These are phyloP conservation scores for Furcifer pardalis DNA, from an alignment of 2,797 vertebrate genomes.

Conservation along the genomic window DNA sequence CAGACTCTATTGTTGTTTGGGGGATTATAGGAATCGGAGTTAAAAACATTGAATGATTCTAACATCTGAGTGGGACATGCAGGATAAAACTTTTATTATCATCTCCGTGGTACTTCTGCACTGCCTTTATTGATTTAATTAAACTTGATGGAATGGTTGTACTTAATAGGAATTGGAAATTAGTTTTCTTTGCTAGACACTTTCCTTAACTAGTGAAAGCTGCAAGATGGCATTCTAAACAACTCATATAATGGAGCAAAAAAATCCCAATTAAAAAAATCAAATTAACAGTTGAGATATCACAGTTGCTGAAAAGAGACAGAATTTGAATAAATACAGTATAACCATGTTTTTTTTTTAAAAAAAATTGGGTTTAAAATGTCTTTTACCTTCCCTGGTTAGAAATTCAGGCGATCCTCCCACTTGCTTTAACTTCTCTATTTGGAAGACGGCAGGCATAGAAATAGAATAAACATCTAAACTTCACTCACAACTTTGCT, in stretches of 20 bases:
- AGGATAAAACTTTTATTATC: neutral
- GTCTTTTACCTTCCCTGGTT: neutral
- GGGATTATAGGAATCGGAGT: no score
- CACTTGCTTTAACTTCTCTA: no score
- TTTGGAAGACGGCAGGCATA: no score
- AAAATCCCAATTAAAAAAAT: neutral
- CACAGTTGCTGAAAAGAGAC: no score
- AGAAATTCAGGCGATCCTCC: neutral
- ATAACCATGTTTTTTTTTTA: neutral
- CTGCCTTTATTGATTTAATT: neutral
- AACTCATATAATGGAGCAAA: neutral
- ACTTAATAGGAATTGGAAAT: no score
- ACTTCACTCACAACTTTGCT: no score
- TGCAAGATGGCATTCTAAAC: neutral
- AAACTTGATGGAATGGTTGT: no score
- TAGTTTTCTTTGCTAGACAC: neutral
- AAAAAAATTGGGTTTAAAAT: neutral
- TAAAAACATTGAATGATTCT: no score
- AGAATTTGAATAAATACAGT: neutral
- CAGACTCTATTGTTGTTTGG: no score
- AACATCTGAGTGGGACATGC: neutral
- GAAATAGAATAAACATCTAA: no score
- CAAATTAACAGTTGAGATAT: neutral
- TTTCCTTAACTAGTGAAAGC: neutral
- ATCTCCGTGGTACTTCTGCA: neutral